phyloP scores from a whole-genome alignment of 2,113 vertebrate genomes.

The Plestiodon gilberti region DNA sequence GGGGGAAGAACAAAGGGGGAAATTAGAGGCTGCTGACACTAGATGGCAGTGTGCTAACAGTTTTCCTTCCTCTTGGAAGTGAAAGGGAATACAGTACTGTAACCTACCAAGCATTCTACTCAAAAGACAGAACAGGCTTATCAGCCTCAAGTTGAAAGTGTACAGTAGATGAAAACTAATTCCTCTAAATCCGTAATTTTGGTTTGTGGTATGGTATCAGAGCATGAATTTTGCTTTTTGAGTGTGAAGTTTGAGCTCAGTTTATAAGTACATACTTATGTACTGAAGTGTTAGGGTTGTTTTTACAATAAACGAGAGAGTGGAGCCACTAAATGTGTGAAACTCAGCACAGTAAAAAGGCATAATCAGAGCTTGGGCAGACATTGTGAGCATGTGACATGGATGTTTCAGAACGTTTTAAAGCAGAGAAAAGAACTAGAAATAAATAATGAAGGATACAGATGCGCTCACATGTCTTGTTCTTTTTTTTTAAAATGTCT shows the following conservation, averaged over 20 bases:
- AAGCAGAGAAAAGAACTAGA: not conserved
- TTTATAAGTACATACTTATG: not conserved
- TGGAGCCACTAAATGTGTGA: not conserved
- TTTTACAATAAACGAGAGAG: not conserved
- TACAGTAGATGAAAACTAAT: not conserved
- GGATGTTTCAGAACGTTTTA: not conserved
- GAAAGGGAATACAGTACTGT: not conserved
- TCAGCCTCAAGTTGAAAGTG: not conserved
- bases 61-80: not conserved
- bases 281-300: not conserved
- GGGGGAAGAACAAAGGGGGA: not conserved
- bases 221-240: not conserved
- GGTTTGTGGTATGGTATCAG: not conserved
- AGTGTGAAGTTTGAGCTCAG: not conserved
- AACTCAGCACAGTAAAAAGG: not conserved
- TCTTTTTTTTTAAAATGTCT: too few relatives aligned
- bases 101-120: not conserved
- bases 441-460: not conserved
- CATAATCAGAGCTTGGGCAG: not conserved
- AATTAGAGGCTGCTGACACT: not conserved
- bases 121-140: not conserved
- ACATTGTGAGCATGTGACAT: not conserved
- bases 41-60: constrained; percentile 12
- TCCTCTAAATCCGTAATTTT: not conserved
- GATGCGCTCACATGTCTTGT: not conserved